phyloP scores from a whole-genome alignment of 2,888 invertebrate species.

The Plebejus argus region DNA sequence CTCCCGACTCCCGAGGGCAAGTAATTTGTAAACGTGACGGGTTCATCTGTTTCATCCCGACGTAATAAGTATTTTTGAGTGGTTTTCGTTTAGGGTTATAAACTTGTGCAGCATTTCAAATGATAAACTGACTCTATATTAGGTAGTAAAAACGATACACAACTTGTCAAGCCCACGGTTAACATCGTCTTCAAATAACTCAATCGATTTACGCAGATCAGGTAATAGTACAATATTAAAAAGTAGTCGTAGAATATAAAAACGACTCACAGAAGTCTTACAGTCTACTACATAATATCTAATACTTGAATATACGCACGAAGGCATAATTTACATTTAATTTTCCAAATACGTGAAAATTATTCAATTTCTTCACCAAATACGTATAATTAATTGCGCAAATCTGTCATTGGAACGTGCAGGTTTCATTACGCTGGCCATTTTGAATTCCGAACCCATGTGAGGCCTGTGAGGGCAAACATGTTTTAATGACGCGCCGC shows the following conservation, averaged over 20 bases:
- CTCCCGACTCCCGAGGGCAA: slow-evolving; percentile 45
- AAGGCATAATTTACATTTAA: not conserved
- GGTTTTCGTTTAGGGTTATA: not conserved
- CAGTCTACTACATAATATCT: not conserved
- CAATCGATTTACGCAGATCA: too few relatives aligned
- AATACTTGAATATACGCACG: not conserved
- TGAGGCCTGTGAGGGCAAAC: slow-evolving; percentile 20
- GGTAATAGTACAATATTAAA: too few relatives aligned
- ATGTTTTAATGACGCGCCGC: slow-evolving; percentile 31
- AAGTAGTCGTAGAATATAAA: too few relatives aligned
- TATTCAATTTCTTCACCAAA: slow-evolving; percentile 23
- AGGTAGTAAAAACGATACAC: too few relatives aligned
- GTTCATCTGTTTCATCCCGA: slow-evolving; percentile 26
- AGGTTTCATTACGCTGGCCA: slow-evolving; percentile 32
- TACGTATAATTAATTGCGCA: slow-evolving; percentile 28
- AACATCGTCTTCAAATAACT: too few relatives aligned
- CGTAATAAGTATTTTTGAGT: slow-evolving; percentile 12
- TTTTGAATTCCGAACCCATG: slow-evolving; percentile 30
- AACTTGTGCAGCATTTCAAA: not conserved
- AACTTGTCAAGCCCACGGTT: too few relatives aligned
- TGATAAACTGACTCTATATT: not conserved
- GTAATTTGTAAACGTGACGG: slow-evolving; percentile 50
- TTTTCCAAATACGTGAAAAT: slow-evolving; percentile 13
- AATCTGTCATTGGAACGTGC: slow-evolving; percentile 29
- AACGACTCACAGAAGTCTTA: too few relatives aligned